Percentiles rank a stretch among this genome's conserved stretches.
These are phyloP conservation scores for Brachypodius melanocephalos DNA, from an alignment of 2,113 vertebrate species.

Conservation along the genomic window DNA sequence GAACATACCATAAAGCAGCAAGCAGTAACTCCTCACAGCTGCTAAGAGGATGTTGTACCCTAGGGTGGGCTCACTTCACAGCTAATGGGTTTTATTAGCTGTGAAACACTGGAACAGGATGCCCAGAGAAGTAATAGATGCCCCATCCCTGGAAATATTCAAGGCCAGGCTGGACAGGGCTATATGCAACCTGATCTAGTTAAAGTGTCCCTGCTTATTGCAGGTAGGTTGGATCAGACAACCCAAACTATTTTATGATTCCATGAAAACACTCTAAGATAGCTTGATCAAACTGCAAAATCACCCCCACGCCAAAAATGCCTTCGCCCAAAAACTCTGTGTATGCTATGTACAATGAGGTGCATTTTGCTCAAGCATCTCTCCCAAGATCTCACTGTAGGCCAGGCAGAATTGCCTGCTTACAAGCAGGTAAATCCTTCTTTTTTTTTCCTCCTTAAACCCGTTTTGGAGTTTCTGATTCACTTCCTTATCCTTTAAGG, in stretches of 20 bases:
- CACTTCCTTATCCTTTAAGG: not conserved
- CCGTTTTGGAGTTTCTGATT: not conserved
- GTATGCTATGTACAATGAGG: not conserved
- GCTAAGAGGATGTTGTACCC: not conserved
- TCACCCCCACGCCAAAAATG: fast-evolving
- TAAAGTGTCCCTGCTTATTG: not conserved
- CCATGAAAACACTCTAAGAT: not conserved
- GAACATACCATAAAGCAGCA: not conserved
- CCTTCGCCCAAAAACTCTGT: not conserved
- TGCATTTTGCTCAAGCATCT: not conserved
- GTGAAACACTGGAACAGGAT: not conserved
- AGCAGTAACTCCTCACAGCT: not conserved
- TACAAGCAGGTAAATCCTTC: not conserved
- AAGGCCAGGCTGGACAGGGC: not conserved
- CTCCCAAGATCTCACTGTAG: not conserved
- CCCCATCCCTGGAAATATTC: not conserved
- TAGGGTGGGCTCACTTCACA: not conserved
- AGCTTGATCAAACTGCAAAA: not conserved
- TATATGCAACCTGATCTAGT: not conserved
- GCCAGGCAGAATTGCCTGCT: not conserved
- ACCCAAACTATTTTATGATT: not conserved
- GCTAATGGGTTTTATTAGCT: not conserved
- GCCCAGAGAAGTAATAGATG: not conserved
- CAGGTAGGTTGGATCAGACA: not conserved
- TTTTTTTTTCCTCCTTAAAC: not conserved